Evolutionary conservation across 2,888 invertebrate species (phyloP).

Genomic region (Agrochola lota): DNA sequence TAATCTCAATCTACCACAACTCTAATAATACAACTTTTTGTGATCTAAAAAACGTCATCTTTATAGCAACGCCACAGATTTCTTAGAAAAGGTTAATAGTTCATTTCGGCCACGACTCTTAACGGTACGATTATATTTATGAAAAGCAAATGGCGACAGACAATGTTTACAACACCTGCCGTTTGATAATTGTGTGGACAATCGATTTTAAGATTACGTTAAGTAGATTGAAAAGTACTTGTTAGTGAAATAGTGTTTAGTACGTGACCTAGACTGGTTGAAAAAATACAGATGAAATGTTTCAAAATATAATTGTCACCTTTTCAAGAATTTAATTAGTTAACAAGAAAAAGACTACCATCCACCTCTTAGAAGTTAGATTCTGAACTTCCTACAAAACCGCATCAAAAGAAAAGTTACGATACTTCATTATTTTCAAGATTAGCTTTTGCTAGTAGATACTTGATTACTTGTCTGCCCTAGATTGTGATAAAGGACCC

Average conservation of each 20-base stretch:
- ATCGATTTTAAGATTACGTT: slow-evolving; percentile 54
- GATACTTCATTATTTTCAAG: not conserved
- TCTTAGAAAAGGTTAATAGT: slow-evolving; percentile 54
- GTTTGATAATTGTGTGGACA: slow-evolving; percentile 52
- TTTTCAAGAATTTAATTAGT: not conserved
- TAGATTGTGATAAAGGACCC: no score
- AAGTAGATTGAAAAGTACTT: slow-evolving; percentile 30
- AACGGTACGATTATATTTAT: slow-evolving; percentile 49
- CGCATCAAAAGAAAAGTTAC: no score
- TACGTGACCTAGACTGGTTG: slow-evolving; percentile 3
- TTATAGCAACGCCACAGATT: slow-evolving; percentile 9
- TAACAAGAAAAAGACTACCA: not conserved
- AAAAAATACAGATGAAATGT: not conserved
- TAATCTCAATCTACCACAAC: not conserved
- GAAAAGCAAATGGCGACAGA: slow-evolving; percentile 56
- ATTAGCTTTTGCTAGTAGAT: not conserved
- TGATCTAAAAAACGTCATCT: slow-evolving; percentile 1
- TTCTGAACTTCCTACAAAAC: not conserved
- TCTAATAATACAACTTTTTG: slow-evolving; percentile 8
- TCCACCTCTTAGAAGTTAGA: no score
- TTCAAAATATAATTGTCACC: slow-evolving; percentile 14
- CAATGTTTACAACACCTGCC: slow-evolving; percentile 59
- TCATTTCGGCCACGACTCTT: slow-evolving; percentile 57
- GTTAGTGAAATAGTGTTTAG: slow-evolving; percentile 34
- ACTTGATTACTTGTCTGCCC: no score